Evolutionary conservation across 37 sponge, comb jelly and placozoan species (phyloP).

Genomic region (Halisarca cf. caerulea): DNA sequence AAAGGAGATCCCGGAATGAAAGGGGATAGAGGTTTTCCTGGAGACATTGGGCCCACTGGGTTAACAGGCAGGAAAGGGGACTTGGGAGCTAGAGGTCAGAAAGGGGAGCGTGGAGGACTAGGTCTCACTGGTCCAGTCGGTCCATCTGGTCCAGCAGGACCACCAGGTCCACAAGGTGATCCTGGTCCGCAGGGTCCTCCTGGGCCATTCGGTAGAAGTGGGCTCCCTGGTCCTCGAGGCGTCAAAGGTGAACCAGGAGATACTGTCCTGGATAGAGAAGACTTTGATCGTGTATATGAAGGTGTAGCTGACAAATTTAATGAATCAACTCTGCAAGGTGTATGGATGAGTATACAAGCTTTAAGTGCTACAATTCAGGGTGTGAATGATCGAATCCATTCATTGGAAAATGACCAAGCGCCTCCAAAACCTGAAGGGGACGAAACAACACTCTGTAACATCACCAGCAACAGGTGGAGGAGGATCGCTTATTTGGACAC

Average conservation of each 20-base stretch:
- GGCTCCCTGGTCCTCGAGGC: background rate
- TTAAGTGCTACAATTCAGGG: no score
- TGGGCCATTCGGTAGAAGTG: background rate
- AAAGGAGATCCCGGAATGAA: conserved; percentile 14
- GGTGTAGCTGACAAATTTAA: no score
- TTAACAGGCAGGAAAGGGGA: background rate
- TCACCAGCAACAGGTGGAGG: no score
- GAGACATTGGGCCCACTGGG: conserved; percentile 20
- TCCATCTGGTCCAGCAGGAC: background rate
- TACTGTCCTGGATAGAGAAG: no score
- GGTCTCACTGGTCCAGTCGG: background rate
- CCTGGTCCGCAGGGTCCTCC: background rate
- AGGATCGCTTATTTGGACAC: no score
- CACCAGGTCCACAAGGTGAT: conserved; percentile 4
- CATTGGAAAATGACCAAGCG: no score
- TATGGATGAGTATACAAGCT: no score
- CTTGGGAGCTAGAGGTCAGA: conserved; percentile 11
- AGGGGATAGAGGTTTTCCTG: conserved; percentile 23
- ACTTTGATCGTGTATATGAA: no score
- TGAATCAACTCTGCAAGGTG: no score
- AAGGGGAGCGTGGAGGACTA: background rate
- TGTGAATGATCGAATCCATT: no score
- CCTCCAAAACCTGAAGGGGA: no score
- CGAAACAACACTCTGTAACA: no score
- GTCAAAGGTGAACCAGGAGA: background rate